phyloP scores from a whole-genome alignment of 2,113 vertebrate species.

The Irena cyanogastra region DNA sequence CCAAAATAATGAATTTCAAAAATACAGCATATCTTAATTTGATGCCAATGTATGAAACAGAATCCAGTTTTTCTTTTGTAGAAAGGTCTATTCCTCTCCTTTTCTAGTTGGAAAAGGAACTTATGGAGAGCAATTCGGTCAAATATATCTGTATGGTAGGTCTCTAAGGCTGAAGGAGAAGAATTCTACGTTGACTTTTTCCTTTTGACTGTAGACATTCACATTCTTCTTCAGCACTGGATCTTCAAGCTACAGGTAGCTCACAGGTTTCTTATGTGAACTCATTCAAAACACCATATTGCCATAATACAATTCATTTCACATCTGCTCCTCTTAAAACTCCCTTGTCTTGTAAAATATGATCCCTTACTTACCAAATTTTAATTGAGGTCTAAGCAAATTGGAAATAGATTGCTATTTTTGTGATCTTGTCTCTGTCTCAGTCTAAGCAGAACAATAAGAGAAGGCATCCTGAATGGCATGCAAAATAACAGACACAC shows the following conservation, averaged over 20 bases:
- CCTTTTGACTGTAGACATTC: background rate
- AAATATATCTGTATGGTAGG: background rate
- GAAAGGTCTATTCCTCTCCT: background rate
- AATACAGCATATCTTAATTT: background rate
- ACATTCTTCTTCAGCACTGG: background rate
- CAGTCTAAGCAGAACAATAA: background rate
- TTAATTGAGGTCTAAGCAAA: background rate
- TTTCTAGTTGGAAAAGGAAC: background rate
- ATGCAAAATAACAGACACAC: background rate
- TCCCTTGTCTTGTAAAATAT: background rate
- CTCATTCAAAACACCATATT: rapidly evolving
- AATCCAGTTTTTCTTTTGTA: background rate
- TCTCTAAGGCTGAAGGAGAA: background rate
- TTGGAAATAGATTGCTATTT: background rate
- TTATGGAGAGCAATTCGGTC: background rate
- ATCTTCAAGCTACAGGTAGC: background rate
- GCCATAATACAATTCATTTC: background rate
- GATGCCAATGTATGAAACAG: background rate
- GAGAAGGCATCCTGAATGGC: background rate
- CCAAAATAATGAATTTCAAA: background rate
- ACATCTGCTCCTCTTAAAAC: background rate
- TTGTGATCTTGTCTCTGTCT: background rate
- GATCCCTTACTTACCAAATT: background rate
- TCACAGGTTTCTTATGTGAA: rapidly evolving
- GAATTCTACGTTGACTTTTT: background rate